Evolutionary conservation across 2,113 vertebrate genomes (phyloP).

Genomic region (Elaphurus davidianus): DNA sequence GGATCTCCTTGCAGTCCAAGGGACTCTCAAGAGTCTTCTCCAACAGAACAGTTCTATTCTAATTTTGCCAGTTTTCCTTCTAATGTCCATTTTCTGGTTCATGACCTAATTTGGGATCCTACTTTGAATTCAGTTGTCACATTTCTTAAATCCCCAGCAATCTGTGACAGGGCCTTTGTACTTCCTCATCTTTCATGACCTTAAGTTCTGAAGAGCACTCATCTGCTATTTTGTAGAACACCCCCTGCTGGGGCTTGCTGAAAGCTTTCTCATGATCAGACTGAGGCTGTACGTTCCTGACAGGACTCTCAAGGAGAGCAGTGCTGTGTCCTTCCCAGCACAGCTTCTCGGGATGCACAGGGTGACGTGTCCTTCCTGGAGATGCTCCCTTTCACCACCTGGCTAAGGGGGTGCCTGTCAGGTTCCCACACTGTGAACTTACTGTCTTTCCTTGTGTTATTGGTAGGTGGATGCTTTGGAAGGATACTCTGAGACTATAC

Average conservation of each 20-base stretch:
- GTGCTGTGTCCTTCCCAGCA: not conserved
- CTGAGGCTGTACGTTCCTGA: not conserved
- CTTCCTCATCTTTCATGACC: not conserved
- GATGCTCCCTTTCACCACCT: not conserved
- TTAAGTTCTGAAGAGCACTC: not conserved
- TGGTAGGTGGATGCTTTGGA: not conserved
- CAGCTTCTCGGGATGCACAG: accelerated
- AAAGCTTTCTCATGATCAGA: not conserved
- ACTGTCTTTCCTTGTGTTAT: no score
- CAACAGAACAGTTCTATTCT: not conserved
- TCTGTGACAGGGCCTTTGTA: accelerated
- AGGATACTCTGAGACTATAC: not conserved
- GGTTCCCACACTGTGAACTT: not conserved
- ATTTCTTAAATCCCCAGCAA: not conserved
- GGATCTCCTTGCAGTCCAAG: not conserved
- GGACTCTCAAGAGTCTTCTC: not conserved
- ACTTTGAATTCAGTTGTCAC: not conserved
- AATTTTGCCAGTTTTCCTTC: not conserved
- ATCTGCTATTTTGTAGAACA: not conserved
- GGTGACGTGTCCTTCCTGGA: accelerated
- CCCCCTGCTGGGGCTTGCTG: not conserved
- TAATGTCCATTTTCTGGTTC: not conserved
- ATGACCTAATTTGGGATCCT: not conserved
- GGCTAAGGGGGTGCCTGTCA: not conserved
- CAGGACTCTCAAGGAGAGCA: not conserved